Base-by-base conservation (phyloP, 2,113 vertebrate genomes). In the Stigmatopora argus region DNA sequence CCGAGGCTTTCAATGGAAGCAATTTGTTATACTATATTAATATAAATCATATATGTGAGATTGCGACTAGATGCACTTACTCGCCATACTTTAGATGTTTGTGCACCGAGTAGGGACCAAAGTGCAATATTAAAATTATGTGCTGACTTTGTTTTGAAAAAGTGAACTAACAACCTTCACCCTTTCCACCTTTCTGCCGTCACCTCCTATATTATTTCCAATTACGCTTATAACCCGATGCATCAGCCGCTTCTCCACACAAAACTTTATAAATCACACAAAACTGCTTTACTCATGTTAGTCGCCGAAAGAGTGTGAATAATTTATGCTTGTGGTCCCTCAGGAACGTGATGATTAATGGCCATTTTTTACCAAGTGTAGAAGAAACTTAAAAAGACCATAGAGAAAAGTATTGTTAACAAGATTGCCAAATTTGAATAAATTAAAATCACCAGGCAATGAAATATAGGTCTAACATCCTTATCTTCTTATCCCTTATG, bases 211-310 rank as follows among this genome's bases (percentile, higher is more conserved):
- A 4, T 57, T 68, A 51, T 35, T 70, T 71, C 57, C 67, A 44
- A 82, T 84, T 75, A 74, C 73, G 81, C 62, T 10, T 10, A 19
- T 53, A 57, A 59, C 56, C 51, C 53, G 64, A 64, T 73, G 69
- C 67, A 63, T 79, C 69, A 73, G 77, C 78, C 72, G 80, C 83
- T 63, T 15, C 23, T 55, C 53, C 14, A 7, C 15, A 69, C 46
- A 59, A 61, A 82, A 83, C 69, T 71, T 73, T 48, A 87, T 88
- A 83, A 88, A 86, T 87, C 80, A 87, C 83, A 79, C 77, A 70
- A 77, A 51, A 67, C 66, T 66, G 78, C 67, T 72, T 62, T 65
- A 57, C 62, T 64, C 71, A 66, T 64, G 70, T 72, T 73, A 66
- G 55, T 65, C 34, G 4, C 49, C 58, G 60, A 77, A 65, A 47